Base-by-base conservation (phyloP, 2,888 invertebrate species). In the Platynereis dumerilii region DNA sequence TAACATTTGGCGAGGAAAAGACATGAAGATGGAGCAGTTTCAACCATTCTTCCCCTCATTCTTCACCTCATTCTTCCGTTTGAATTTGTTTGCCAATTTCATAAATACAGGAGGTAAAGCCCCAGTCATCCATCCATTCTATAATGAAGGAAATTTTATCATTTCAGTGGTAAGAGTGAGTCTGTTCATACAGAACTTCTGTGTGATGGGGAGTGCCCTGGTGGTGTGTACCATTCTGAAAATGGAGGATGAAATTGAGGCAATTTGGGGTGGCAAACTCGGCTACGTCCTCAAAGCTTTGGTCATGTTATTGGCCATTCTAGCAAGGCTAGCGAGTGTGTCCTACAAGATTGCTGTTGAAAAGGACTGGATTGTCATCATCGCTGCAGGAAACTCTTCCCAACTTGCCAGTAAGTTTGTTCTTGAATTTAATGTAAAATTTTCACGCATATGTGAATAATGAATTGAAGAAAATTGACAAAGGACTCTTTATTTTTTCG, bases 341-440 rank as follows among this genome's bases (percentile, higher is more conserved):
- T 84, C 80, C 28, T 79, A 77, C 56, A 82, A 80, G 66, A 78
- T 85, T 28, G 78, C 81, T 42, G 71, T 86, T 29, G 83, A 85
- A 66, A 84, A 84, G 68, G 86, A 86, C 72, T 86, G 86, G 86
- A 78, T 86, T 44, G 81, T 86, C 12, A 82, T 85, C 17, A 76
- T 86, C 2, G 70, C 68, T 3, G 67, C 56, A 1, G 76, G 75
- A 34, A 74, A 84, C 70, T 73, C 76, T n/a, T 66, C 73, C 34
- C 65, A 70, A 58, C 75, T 86, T 44, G 82, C 85, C 53, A 76
- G 85, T 85, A 72, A 71, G 78, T 53, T n/a, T n/a, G n/a, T 27
- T n/a, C n/a, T n/a, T n/a, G n/a, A n/a, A n/a, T n/a, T n/a, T n/a
- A n/a, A n/a, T n/a, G n/a, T n/a, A n/a, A n/a, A n/a, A n/a, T n/a